Evolutionary conservation across 2,888 invertebrate genomes (phyloP), one percentile per base, ranked within the genome.

Genomic region (Hoplodrina blanda): DNA sequence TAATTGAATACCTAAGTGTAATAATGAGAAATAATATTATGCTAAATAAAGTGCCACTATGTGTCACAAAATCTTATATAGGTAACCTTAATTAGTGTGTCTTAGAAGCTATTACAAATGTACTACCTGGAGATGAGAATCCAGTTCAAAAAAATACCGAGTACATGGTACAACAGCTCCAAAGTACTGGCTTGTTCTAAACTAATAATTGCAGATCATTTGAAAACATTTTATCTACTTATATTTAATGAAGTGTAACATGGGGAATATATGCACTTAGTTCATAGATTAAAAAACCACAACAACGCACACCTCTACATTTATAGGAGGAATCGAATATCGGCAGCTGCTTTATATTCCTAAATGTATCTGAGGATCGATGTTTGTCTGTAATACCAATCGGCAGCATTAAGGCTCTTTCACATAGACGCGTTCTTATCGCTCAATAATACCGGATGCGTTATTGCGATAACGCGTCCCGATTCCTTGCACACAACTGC

Each of bases 141-240:
- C 69, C 70, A 81, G 69, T 54, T 59, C 2, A 8, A 59, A 53
- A 69, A 55, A 71, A 49, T 53, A 52, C 67, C 73, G 19, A 56
- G 64, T 66, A 69, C 33, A 50, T 41, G 78, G 80, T 55, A 60
- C 25, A 33, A 49, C 19, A 49, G 25, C 30, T 52, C 76, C 66
- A 62, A 41, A 17, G 50, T 59, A 80, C 65, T 44, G 62, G 62
- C 30, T 61, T 56, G 49, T 64, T 66, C 80, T 82, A 78, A 73
- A 57, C 83, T 81, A 80, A 71, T 69, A 64, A 65, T 80, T 82
- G 82, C 70, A 82, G 82, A 82, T 82, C 82, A 82, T 82, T 62
- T 76, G 82, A 82, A 82, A 82, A 82, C 82, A 80, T 82, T 76
- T 73, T 41, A 56, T 69, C 53, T 59, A 63, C 75, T 78, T 74